Base-by-base conservation (phyloP, 2,888 invertebrate genomes). In the Dexiosoma caninum region DNA sequence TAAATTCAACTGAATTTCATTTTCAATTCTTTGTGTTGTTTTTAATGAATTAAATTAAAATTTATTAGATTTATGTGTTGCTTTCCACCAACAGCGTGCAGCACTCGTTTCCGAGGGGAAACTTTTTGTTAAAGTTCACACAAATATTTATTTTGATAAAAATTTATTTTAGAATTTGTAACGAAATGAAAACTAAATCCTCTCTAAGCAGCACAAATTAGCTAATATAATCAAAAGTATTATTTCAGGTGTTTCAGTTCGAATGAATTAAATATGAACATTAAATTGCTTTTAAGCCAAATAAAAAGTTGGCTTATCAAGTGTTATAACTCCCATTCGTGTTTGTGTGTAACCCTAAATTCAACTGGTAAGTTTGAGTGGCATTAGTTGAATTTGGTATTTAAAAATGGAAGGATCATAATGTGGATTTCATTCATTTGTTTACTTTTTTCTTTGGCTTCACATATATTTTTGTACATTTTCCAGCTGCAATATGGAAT, bases 11-110 rank as follows among this genome's bases (percentile, higher is more conserved):
- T 30, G 46, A 49, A 40, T 57, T 57, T 49, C 66, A 75, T 66
- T n/a, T n/a, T 66, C 51, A 49, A 51, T 75, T 32, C 23, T 32
- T 51, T 6, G 10, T 21, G 42, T 51, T 51, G 27, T 21, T 60
- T 76, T 30, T 46, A 76, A 69, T 46, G 62, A 69, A 76, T 55
- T 62, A 37, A 69, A 69, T 76, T 76, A 60, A 60, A 76, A 76
- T 55, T 55, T 42, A 69, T 76, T 69, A 6, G 6, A 35, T 67
- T 67, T 32, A 60, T 51, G 44, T 6, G 21, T 16, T 23, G 27
- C 12, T 16, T 59, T 30, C 19, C 19, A 10, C n/a, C n/a, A n/a
- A n/a, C n/a, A n/a, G n/a, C n/a, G n/a, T n/a, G n/a, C n/a, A n/a
- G n/a, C n/a, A n/a, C n/a, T 44, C 14, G 27, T n/a, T 49, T 1